These are phyloP conservation scores for Blastobasis adustella DNA, from an alignment of 2,888 invertebrate species.

Conservation along the genomic window DNA sequence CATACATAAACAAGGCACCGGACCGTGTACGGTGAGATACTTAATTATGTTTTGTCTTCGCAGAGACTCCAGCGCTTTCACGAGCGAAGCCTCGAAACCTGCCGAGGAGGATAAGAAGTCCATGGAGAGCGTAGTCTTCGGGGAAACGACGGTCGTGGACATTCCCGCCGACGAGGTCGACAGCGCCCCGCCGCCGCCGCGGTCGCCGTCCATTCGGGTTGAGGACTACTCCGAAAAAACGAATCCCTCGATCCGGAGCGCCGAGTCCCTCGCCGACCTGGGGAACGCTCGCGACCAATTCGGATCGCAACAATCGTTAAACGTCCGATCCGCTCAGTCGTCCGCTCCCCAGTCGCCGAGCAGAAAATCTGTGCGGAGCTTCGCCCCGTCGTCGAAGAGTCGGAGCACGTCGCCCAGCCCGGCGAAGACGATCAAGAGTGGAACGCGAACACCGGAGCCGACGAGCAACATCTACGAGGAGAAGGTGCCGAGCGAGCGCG, in stretches of 20 bases:
- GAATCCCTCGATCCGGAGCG: constrained; percentile 24
- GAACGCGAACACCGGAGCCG: constrained; percentile 36
- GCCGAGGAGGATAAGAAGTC: constrained; percentile 29
- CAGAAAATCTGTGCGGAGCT: constrained; percentile 25
- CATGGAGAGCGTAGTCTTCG: constrained; percentile 20
- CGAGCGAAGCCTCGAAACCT: constrained; percentile 29
- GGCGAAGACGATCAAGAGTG: constrained; percentile 23
- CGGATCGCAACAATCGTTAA: constrained; percentile 23
- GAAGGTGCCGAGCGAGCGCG: constrained; percentile 29
- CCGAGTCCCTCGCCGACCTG: constrained; percentile 21
- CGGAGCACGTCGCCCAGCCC: constrained; percentile 30
- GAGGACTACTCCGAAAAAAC: constrained; percentile 56
- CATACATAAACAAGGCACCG: constrained; percentile 14
- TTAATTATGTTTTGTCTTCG: constrained; percentile 28
- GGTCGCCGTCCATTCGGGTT: constrained; percentile 51
- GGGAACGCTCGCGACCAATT: constrained; percentile 7
- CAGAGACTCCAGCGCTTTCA: constrained; percentile 59
- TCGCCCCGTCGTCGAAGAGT: constrained; percentile 27
- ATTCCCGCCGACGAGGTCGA: constrained; percentile 20
- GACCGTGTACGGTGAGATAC: not conserved
- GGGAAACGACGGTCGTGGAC: constrained; percentile 21
- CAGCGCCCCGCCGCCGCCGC: constrained; percentile 28
- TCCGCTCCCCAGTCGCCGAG: constrained; percentile 21
- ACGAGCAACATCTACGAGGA: constrained; percentile 27
- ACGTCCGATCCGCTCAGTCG: constrained; percentile 9